Percentiles rank a stretch among this genome's conserved stretches.
These are phyloP conservation scores for Drosophila malerkotliana DNA, from an alignment of 1,140 invertebrate species.

Conservation along the genomic window DNA sequence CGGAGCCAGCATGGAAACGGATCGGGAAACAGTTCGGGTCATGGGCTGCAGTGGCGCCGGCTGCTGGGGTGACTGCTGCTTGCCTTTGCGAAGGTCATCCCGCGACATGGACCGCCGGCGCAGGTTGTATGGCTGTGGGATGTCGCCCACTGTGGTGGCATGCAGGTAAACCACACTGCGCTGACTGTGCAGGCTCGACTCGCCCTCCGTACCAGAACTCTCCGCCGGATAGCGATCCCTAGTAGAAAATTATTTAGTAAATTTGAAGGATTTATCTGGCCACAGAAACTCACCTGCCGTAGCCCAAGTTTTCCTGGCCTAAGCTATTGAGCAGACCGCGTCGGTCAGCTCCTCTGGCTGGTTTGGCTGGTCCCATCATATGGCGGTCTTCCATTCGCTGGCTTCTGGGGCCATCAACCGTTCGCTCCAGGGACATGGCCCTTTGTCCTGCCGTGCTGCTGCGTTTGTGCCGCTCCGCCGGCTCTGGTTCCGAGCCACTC, in stretches of 20 bases:
- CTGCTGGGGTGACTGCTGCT: slow-evolving; percentile 54
- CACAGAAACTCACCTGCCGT: slow-evolving; percentile 44
- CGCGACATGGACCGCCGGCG: slow-evolving; percentile 85
- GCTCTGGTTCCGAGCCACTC: slow-evolving; percentile 83
- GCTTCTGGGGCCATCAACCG: slow-evolving; percentile 37
- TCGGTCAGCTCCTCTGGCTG: slow-evolving; percentile 74
- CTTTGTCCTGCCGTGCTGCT: slow-evolving; percentile 41
- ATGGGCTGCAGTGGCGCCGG: slow-evolving; percentile 86
- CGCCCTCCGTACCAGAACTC: slow-evolving; percentile 90
- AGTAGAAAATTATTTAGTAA: neutral
- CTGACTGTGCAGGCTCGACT: slow-evolving; percentile 91
- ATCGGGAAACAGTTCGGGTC: slow-evolving; percentile 90
- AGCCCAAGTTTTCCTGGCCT: slow-evolving; percentile 46
- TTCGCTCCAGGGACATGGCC: slow-evolving; percentile 72
- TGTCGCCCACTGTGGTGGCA: slow-evolving; percentile 87
- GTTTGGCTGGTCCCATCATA: slow-evolving; percentile 74
- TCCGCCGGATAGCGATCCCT: slow-evolving; percentile 85
- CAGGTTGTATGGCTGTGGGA: slow-evolving; percentile 83
- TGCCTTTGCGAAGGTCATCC: slow-evolving; percentile 87
- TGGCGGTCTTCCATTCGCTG: slow-evolving; percentile 55
- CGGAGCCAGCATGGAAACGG: slow-evolving; percentile 92
- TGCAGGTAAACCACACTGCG: slow-evolving; percentile 92
- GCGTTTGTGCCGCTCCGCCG: slow-evolving; percentile 70
- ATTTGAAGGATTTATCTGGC: neutral
- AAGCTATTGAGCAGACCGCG: slow-evolving; percentile 44